Evolutionary conservation across 1,140 invertebrate genomes (phyloP), one percentile per base, ranked within the genome.

Genomic region (Pseudomyrmex gracilis): DNA sequence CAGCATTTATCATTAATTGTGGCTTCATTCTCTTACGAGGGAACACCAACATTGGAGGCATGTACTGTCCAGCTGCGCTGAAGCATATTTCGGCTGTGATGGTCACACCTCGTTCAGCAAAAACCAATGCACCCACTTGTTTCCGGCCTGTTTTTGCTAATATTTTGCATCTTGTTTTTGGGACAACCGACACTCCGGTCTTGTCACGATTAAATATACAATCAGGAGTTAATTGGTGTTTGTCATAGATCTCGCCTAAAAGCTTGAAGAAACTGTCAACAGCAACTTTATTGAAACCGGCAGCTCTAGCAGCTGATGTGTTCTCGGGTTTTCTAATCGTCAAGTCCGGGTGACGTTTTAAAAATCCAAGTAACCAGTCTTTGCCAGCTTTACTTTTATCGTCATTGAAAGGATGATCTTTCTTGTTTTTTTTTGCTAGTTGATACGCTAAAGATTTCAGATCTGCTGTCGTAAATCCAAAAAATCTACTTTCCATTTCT

Each of bases 181-280:
- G 17, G 13, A 74, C 60, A 20, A 45, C 4, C 20, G 73, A 74
- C 4, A 74, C 22, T 55, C 58, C 57, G 20, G 57, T 74, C 34
- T 74, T 51, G 17, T 74, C 73, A 24, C 57, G 49, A 58, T 74
- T 74, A 53, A 63, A 74, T 5, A 74, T 49, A 24, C 60, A 43
- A 53, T 74, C n/a, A 63, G 58, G 4, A 45, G 60, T 63, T 88
- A 93, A 93, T 74, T 74, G 5, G 4, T 63, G 9, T 76, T 61
- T 51, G 47, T 76, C 4, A 63, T 64, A 63, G 22, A 76, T 49
- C 8, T 63, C 47, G 3, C 49, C 49, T 53, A 76, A 63, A 51
- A 76, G 17, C 9, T 24, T 53, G 64, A 24, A 76, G 13, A 76
- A 76, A 15, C 24, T 61, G 5, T 51, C 20, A n/a, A 76, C 73